Conservation (phyloP, 1,140 invertebrate genomes). For the Drosophila pruinosa region DNA sequence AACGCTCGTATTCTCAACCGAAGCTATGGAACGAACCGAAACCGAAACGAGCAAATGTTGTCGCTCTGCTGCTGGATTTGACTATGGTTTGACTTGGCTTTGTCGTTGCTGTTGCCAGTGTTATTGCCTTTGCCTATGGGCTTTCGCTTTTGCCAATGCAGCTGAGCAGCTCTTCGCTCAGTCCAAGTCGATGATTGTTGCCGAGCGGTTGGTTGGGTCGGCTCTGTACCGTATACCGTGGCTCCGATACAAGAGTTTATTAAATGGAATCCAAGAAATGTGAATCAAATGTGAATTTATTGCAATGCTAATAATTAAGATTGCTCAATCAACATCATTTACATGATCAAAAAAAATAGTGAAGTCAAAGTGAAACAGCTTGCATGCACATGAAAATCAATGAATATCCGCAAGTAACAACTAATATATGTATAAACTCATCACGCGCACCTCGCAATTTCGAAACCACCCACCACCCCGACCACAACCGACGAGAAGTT, state of each 20-base stretch:
- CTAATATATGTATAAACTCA: conserved; percentile 26
- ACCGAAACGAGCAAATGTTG: background rate
- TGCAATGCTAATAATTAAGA: conserved; percentile 19
- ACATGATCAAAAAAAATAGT: conserved; percentile 13
- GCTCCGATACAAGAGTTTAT: background rate
- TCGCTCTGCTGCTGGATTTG: conserved; percentile 2
- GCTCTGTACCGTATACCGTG: conserved; percentile 1
- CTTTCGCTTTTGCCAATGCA: conserved; percentile 41
- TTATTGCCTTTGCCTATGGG: background rate
- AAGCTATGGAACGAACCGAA: background rate
- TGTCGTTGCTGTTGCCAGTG: too few species aligned
- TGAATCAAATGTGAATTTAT: conserved; percentile 23
- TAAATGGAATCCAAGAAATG: background rate
- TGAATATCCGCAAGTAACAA: conserved; percentile 28
- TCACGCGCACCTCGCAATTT: conserved; percentile 39
- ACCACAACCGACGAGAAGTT: background rate
- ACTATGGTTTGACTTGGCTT: conserved; percentile 16
- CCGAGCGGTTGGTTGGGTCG: conserved; percentile 64
- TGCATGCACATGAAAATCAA: conserved; percentile 12
- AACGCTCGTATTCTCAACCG: background rate
- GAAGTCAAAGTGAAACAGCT: conserved; percentile 47
- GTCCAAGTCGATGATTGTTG: conserved; percentile 68
- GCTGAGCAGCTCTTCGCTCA: conserved; percentile 49
- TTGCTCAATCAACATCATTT: conserved; percentile 14
- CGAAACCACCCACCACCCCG: background rate